These are phyloP conservation scores for Geothlypis trichas DNA, from an alignment of 2,113 vertebrate species.

Conservation along the genomic window DNA sequence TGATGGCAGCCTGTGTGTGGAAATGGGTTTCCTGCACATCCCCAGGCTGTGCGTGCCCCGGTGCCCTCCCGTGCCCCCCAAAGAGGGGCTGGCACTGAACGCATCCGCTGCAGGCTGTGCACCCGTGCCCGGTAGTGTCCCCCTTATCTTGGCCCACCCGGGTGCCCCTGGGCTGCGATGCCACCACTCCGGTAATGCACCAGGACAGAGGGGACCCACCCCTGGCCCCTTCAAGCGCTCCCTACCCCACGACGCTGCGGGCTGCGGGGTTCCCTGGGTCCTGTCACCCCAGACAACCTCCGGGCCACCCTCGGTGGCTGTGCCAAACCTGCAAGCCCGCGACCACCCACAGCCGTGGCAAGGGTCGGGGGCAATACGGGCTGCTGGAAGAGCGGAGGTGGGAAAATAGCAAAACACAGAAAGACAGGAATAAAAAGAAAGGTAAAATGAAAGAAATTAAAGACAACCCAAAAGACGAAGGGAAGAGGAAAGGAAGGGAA, in stretches of 20 bases:
- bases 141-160: accelerated
- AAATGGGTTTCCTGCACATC: background rate
- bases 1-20: accelerated
- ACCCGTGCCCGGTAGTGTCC: accelerated
- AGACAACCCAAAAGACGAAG: background rate
- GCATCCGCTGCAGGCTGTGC: background rate
- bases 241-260: too few relatives aligned
- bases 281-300: background rate
- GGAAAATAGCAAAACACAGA: background rate
- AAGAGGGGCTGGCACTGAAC: accelerated
- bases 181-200: background rate
- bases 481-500: background rate
- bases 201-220: background rate
- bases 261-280: background rate
- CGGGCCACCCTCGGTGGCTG: background rate
- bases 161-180: too few relatives aligned
- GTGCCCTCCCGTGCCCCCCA: too few relatives aligned
- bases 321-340: background rate
- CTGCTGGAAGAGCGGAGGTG: background rate
- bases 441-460: background rate
- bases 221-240: accelerated
- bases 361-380: too few relatives aligned
- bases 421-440: too few relatives aligned
- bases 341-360: too few relatives aligned
- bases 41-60: accelerated